These are phyloP conservation scores for Cyrtonyx montezumae DNA, from an alignment of 2,113 vertebrate genomes.

Conservation along the genomic window DNA sequence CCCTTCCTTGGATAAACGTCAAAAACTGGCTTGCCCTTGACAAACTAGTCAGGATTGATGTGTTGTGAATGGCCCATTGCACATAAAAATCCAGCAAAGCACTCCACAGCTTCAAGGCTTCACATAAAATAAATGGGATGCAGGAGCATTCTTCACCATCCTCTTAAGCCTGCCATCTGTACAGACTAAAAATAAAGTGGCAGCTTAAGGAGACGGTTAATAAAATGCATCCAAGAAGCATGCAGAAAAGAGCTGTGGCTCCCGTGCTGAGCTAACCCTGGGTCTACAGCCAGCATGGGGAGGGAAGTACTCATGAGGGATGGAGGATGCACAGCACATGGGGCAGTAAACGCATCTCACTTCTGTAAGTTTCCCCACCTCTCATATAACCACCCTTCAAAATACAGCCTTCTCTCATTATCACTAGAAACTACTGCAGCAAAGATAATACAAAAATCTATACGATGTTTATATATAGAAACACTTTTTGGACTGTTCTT, in stretches of 20 bases:
- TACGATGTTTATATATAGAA: not conserved
- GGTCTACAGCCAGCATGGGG: not conserved
- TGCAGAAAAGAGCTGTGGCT: not conserved
- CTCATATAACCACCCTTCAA: not conserved
- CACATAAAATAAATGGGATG: constrained; percentile 23
- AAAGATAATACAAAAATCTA: not conserved
- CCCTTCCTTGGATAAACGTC: not conserved
- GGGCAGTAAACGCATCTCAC: rapidly evolving
- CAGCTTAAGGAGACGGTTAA: constrained; percentile 21
- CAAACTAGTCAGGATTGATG: not conserved
- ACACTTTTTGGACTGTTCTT: not conserved
- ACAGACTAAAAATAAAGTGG: constrained; percentile 50
- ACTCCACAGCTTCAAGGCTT: not conserved
- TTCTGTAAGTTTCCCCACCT: not conserved
- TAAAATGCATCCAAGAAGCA: not conserved
- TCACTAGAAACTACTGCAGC: not conserved
- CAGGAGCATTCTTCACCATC: not conserved
- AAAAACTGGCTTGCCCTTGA: not conserved
- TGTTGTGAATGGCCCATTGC: not conserved
- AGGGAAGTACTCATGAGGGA: not conserved
- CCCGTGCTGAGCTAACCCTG: not conserved
- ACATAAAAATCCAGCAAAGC: not conserved
- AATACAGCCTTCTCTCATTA: not conserved
- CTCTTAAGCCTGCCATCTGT: constrained; percentile 44
- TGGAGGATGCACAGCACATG: not conserved